These are phyloP conservation scores for Sebastes schlegelii DNA, from an alignment of 2,113 vertebrate species.

Conservation along the genomic window DNA sequence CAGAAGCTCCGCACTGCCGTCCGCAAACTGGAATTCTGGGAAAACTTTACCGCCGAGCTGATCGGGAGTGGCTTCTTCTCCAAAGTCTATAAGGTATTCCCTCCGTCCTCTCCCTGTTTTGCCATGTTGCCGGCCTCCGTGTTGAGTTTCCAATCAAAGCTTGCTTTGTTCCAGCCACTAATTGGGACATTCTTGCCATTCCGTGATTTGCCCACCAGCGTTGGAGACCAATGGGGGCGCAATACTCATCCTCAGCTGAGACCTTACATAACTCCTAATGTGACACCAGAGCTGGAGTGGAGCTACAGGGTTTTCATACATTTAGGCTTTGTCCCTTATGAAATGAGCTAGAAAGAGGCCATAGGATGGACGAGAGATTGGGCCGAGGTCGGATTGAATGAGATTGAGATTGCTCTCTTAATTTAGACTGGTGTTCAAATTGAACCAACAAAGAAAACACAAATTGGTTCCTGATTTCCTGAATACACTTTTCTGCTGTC, in stretches of 20 bases:
- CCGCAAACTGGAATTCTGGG: conserved; percentile 92
- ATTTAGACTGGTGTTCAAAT: neutral
- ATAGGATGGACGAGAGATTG: neutral
- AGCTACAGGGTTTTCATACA: conserved; percentile 4
- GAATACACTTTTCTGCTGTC: neutral
- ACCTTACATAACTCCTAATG: conserved; percentile 59
- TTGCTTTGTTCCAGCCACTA: conserved; percentile 64
- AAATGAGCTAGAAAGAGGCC: conserved; percentile 43
- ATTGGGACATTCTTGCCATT: conserved; percentile 75
- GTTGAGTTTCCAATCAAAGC: conserved; percentile 47
- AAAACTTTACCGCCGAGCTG: conserved; percentile 87
- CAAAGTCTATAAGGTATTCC: conserved; percentile 89
- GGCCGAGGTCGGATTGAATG: neutral
- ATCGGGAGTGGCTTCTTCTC: conserved; percentile 92
- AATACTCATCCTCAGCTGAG: conserved; percentile 40
- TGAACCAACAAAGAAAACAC: neutral
- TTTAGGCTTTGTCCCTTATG: conserved; percentile 49
- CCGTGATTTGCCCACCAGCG: conserved; percentile 60
- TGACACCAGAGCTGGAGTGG: conserved; percentile 6
- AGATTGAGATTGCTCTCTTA: neutral
- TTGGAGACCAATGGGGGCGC: conserved; percentile 25
- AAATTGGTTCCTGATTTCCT: neutral
- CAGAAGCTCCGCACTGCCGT: conserved; percentile 89
- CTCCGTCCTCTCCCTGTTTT: neutral
- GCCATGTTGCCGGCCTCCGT: conserved; percentile 22